A percentile compares a stretch with the other conserved stretches of the same genome.
phyloP scores from a whole-genome alignment of 2,797 vertebrate genomes.

The Australoheros facetus region DNA sequence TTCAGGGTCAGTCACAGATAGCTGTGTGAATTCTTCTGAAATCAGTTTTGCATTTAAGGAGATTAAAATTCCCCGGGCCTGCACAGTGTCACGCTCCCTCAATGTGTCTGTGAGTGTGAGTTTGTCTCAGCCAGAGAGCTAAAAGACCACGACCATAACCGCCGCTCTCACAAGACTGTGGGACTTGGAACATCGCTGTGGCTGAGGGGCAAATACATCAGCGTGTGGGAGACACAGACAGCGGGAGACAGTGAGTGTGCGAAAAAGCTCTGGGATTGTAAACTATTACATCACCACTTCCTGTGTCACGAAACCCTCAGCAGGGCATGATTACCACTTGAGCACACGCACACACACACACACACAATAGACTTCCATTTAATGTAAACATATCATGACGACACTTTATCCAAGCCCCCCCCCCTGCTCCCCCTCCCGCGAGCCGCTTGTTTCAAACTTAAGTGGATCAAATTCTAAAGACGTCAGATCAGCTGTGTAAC shows the following conservation, averaged over 20 bases:
- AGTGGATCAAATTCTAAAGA: not conserved
- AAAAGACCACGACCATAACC: slow-evolving; percentile 20
- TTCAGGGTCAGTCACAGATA: not conserved
- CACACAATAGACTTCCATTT: not conserved
- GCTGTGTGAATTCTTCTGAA: not conserved
- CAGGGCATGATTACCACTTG: slow-evolving; percentile 32
- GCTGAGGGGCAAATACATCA: slow-evolving; percentile 47
- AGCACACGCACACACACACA: not conserved
- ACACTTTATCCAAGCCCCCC: not conserved
- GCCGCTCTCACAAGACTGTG: slow-evolving; percentile 34
- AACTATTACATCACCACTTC: slow-evolving; percentile 73
- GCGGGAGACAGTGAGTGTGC: slow-evolving; percentile 50
- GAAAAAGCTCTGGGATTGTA: slow-evolving; percentile 57
- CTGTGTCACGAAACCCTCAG: slow-evolving; percentile 53
- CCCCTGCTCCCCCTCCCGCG: not conserved
- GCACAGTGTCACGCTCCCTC: not conserved
- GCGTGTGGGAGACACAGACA: slow-evolving; percentile 36
- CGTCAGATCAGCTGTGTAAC: not conserved
- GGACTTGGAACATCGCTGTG: slow-evolving; percentile 31
- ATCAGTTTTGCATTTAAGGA: not conserved
- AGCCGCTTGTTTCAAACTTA: not conserved
- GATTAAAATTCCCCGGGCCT: not conserved
- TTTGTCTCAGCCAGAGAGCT: slow-evolving; percentile 22
- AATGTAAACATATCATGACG: slow-evolving; percentile 7
- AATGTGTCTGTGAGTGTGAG: not conserved